phyloP scores from a whole-genome alignment of 2,113 vertebrate genomes.

The Felis chaus region DNA sequence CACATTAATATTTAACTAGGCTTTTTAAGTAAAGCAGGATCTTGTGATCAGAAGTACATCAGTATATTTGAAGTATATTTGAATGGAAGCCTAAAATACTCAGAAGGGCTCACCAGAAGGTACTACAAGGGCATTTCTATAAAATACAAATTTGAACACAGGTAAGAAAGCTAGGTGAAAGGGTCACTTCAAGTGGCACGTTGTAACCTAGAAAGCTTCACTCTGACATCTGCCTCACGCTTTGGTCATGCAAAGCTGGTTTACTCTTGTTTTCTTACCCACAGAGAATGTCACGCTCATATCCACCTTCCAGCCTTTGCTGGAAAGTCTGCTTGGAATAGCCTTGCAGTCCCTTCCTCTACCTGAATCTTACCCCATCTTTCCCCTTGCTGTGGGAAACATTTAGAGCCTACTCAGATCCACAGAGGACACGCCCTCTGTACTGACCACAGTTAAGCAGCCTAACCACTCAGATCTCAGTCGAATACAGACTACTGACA shows the following conservation, averaged over 20 bases:
- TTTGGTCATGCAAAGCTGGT: not conserved
- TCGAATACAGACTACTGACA: not conserved
- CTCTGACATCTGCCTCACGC: not conserved
- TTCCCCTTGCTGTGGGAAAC: not conserved
- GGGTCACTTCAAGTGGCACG: not conserved
- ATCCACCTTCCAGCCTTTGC: not conserved
- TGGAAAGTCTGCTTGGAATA: not conserved
- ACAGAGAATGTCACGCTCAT: not conserved
- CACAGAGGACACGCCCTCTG: not conserved
- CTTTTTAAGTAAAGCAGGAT: constrained; percentile 61
- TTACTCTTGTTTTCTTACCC: not conserved
- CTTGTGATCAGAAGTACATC: constrained; percentile 75
- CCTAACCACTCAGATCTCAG: not conserved
- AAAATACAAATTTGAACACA: not conserved
- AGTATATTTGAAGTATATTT: constrained; percentile 53
- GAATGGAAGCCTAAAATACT: constrained; percentile 67
- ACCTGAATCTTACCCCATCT: not conserved
- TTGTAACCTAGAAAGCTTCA: not conserved
- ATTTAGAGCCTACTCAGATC: not conserved
- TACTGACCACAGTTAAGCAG: not conserved
- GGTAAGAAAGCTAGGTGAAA: not conserved
- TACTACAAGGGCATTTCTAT: constrained; percentile 36
- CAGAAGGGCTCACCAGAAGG: not conserved
- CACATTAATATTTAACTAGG: constrained; percentile 82
- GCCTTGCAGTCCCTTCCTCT: not conserved